Conservation (phyloP, 2,113 vertebrate genomes). For the Notechis scutatus region DNA sequence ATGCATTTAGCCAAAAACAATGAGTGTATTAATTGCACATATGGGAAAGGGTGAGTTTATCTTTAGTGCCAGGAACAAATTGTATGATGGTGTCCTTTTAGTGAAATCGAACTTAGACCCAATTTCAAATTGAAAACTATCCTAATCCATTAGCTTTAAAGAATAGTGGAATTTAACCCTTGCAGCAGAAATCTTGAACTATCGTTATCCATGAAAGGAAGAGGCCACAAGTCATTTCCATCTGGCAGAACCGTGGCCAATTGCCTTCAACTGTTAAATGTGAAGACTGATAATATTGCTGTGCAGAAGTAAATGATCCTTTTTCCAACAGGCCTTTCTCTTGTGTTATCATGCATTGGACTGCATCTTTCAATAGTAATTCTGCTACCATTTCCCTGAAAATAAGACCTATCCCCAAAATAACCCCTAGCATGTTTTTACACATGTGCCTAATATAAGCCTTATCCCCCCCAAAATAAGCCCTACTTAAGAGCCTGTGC, state of each 20-base stretch:
- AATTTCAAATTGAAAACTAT: not conserved
- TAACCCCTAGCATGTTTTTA: too few relatives aligned
- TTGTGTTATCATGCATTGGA: not conserved
- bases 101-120: not conserved
- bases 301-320: not conserved
- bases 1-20: not conserved
- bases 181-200: not conserved
- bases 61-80: not conserved
- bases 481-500: too few relatives aligned
- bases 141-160: not conserved
- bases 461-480: too few relatives aligned
- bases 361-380: not conserved
- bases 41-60: not conserved
- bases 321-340: not conserved
- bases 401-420: too few relatives aligned
- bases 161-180: not conserved
- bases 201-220: not conserved
- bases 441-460: too few relatives aligned
- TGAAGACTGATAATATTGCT: not conserved
- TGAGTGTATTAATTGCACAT: not conserved
- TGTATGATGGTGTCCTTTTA: not conserved
- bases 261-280: not conserved
- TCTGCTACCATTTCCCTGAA: not conserved
- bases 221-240: not conserved
- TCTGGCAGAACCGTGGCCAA: not conserved